A percentile compares a stretch with the other conserved stretches of the same genome.
phyloP scores from a whole-genome alignment of 2,113 vertebrate genomes.

The Crotalus horridus region DNA sequence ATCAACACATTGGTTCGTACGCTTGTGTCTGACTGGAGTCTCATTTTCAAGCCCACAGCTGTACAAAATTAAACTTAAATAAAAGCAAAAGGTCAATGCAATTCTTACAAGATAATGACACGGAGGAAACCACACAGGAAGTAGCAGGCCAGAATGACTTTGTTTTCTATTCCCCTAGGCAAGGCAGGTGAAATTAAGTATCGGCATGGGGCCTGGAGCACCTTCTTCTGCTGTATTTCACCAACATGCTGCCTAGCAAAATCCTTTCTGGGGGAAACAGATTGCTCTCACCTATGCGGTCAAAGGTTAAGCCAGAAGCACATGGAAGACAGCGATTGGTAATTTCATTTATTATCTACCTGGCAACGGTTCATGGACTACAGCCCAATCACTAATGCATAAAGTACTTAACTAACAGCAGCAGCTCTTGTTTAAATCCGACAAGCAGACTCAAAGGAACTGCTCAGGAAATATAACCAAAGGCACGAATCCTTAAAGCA shows the following conservation, averaged over 20 bases:
- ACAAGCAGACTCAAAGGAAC: background rate
- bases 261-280: slow-evolving; percentile 3
- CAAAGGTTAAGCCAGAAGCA: slow-evolving; percentile 16
- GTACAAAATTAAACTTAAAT: slow-evolving; percentile 39
- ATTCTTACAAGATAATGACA: slow-evolving; percentile 30
- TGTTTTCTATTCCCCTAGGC: slow-evolving; percentile 24
- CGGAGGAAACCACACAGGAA: slow-evolving; percentile 10
- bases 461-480: background rate
- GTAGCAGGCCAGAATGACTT: background rate
- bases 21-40: slow-evolving; percentile 13
- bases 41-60: slow-evolving; percentile 30
- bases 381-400: slow-evolving; percentile 1
- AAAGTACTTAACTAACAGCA: background rate
- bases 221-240: slow-evolving; percentile 19
- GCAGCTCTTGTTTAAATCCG: slow-evolving; percentile 1
- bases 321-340: background rate
- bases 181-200: slow-evolving; percentile 8
- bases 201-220: background rate
- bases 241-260: background rate
- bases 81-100: slow-evolving; percentile 31
- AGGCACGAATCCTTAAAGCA: background rate
- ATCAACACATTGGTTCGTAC: background rate
- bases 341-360: background rate
- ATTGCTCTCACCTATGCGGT: background rate
- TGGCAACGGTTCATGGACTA: slow-evolving; percentile 11